phyloP scores from a whole-genome alignment of 2,888 invertebrate genomes.

The Lepetodrilus schrolli region DNA sequence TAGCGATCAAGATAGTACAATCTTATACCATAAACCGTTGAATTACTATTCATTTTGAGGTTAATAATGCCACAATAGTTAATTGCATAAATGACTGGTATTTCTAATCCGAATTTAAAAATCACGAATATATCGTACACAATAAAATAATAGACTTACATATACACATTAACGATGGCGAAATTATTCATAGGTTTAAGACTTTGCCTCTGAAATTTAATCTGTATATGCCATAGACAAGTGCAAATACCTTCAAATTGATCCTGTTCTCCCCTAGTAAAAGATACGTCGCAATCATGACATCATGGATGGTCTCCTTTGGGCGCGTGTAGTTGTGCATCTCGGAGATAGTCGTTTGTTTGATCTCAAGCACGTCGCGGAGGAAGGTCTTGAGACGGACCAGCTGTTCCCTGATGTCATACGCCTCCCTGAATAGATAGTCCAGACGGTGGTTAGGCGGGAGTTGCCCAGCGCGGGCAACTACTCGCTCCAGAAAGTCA shows the following conservation, averaged over 20 bases:
- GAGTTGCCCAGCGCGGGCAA: slow-evolving; percentile 41
- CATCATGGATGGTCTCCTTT: slow-evolving; percentile 42
- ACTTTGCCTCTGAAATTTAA: too few species aligned
- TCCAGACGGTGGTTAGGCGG: slow-evolving; percentile 38
- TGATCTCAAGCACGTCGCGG: slow-evolving; percentile 42
- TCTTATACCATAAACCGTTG: too few species aligned
- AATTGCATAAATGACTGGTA: too few species aligned
- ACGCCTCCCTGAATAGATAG: slow-evolving; percentile 32
- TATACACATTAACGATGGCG: too few species aligned
- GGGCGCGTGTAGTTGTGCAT: slow-evolving; percentile 49
- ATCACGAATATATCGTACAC: too few species aligned
- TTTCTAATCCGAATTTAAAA: too few species aligned
- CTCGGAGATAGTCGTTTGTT: slow-evolving; percentile 53
- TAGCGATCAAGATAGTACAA: too few species aligned
- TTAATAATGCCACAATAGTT: too few species aligned
- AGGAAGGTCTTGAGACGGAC: slow-evolving; percentile 8
- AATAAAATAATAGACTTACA: neutral
- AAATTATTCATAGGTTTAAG: too few species aligned
- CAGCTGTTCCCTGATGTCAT: slow-evolving; percentile 24
- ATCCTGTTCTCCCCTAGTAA: slow-evolving; percentile 44
- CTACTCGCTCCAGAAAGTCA: slow-evolving; percentile 41
- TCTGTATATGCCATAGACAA: too few species aligned
- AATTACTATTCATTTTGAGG: too few species aligned
- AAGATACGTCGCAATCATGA: slow-evolving; percentile 47
- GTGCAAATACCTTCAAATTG: slow-evolving; percentile 33